Evolutionary conservation across 2,888 invertebrate species (phyloP), one percentile per base, ranked within the genome.

Genomic region (Panopea generosa): DNA sequence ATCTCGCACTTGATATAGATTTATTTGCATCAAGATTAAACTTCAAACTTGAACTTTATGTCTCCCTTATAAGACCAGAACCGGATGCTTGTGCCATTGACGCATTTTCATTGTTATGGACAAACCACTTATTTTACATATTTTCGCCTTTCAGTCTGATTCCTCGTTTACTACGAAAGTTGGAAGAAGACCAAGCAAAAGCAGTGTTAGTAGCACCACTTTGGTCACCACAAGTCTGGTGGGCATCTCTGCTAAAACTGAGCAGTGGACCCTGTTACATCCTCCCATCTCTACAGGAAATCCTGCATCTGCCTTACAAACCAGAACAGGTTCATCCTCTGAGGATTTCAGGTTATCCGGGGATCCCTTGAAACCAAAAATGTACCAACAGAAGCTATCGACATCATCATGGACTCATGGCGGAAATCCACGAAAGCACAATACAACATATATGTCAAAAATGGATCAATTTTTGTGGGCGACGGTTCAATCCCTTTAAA

Each of bases 81-180:
- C 67, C 80, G 0, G 14, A 57, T n/a, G 75, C 77, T 14, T n/a
- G 40, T 0, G 74, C 68, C 1, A 61, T 74, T 2, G 68, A 74
- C 62, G 74, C 79, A n/a, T 82, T 77, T 45, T 62, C 77, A 0
- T 3, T 77, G 1, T 14, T 9, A 7, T 82, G 77, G 79, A 45
- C 16, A 20, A 16, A 26, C 16, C 4, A 49, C 2, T 26, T 69
- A 2, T 52, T 29, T 9, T 79, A 80, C 38, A 40, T 57, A 2
- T 82, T 79, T 60, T 72, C 77, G 43, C 77, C 83, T 72, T 75
- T 75, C 72, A 79, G 75, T 53, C 3, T 79, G 22, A 26, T 68
- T 2, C 2, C 62, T 1, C 11, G 45, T 9, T 24, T 73, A 0
- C 56, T 62, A 1, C 73, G 67, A 27, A 73, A 73, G 26, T 11